Percentiles rank a stretch among this genome's conserved stretches.
These are phyloP conservation scores for Phrynocephalus vlangalii DNA, from an alignment of 2,797 vertebrate species.

Conservation along the genomic window DNA sequence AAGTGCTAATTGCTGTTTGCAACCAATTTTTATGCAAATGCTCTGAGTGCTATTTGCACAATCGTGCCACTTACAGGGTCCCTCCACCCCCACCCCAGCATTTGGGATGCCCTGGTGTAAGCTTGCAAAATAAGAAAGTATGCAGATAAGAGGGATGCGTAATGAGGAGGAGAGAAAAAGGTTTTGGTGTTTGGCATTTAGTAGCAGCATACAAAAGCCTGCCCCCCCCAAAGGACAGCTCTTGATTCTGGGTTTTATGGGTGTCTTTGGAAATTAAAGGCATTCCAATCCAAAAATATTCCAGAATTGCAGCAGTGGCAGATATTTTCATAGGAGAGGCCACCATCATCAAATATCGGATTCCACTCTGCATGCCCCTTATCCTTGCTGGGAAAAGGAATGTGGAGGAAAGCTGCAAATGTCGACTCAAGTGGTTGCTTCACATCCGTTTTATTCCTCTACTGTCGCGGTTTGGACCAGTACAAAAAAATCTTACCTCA, in stretches of 20 bases:
- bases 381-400: no score
- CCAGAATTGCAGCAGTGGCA: slow-evolving; percentile 58
- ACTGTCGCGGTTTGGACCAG: no score
- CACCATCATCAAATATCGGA: slow-evolving; percentile 6
- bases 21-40: slow-evolving; percentile 80
- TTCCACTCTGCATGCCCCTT: no score
- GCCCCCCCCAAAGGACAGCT: slow-evolving; percentile 58
- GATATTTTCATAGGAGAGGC: slow-evolving; percentile 39
- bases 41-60: slow-evolving; percentile 75
- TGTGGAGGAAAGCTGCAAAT: no score
- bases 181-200: slow-evolving; percentile 31
- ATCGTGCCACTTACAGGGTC: slow-evolving; percentile 73
- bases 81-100: not conserved
- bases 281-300: slow-evolving; percentile 65
- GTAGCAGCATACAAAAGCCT: slow-evolving; percentile 59
- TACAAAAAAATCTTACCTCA: no score
- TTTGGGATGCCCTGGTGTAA: slow-evolving; percentile 66
- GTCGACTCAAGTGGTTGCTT: no score
- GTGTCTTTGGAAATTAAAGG: slow-evolving; percentile 69
- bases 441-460: no score
- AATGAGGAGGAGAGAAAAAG: not conserved
- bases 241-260: slow-evolving; percentile 65
- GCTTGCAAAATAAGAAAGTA: slow-evolving; percentile 65
- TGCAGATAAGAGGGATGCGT: slow-evolving; percentile 51
- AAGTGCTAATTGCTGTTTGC: slow-evolving; percentile 85